Percentiles rank a stretch among this genome's conserved stretches.
phyloP scores from a whole-genome alignment of 2,113 vertebrate genomes.

The Uria aalge region DNA sequence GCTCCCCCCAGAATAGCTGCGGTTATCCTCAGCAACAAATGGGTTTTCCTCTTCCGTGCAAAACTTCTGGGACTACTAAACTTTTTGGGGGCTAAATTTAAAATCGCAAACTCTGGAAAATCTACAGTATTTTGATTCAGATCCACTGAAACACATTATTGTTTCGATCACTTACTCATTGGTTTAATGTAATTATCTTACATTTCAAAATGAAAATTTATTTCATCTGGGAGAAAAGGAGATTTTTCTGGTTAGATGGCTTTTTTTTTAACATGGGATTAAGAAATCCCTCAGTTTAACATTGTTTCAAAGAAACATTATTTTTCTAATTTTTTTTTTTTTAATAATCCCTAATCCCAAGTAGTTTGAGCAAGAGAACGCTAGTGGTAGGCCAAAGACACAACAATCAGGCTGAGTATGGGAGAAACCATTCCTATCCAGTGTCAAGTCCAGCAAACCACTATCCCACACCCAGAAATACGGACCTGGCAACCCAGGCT shows the following conservation, averaged over 20 bases:
- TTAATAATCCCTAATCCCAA: neutral
- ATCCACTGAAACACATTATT: neutral
- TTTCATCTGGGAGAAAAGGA: neutral
- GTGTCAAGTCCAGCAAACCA: neutral
- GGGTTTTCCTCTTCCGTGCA: neutral
- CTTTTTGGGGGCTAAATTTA: neutral
- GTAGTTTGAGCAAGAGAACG: neutral
- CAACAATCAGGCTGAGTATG: neutral
- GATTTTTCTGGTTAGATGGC: neutral
- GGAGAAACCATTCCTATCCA: neutral
- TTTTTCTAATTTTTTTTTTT: neutral
- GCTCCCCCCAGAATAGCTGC: neutral
- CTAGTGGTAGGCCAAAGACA: neutral
- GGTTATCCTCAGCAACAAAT: neutral
- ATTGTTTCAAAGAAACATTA: neutral
- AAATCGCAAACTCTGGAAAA: neutral
- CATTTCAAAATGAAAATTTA: neutral
- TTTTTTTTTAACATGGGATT: neutral
- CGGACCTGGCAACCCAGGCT: rapidly evolving
- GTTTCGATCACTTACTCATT: neutral
- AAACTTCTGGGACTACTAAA: neutral
- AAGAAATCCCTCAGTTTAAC: neutral
- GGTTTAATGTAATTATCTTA: neutral
- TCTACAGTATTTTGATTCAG: neutral
- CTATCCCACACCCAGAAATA: rapidly evolving